Percentiles rank a stretch among this genome's conserved stretches.
Conservation (phyloP, 2,797 vertebrate genomes). For the Glyptemys insculpta region DNA sequence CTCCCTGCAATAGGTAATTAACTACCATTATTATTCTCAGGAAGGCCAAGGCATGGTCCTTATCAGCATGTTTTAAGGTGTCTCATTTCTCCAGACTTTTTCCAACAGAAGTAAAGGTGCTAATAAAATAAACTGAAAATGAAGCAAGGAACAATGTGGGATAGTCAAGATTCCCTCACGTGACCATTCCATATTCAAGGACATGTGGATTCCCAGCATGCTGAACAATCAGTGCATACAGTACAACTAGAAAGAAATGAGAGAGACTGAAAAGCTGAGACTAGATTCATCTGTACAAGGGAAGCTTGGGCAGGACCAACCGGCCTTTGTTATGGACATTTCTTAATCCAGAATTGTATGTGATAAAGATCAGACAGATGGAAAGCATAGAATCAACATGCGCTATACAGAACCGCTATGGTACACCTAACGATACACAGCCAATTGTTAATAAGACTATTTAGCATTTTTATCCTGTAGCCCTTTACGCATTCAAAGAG, state of each 20-base stretch:
- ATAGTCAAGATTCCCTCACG: neutral
- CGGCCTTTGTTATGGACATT: neutral
- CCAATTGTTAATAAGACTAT: neutral
- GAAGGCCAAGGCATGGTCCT: conserved; percentile 72
- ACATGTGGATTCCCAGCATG: fast-evolving
- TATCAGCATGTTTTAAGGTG: conserved; percentile 66
- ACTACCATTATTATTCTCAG: conserved; percentile 41
- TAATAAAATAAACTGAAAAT: conserved; percentile 47
- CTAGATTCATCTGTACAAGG: neutral
- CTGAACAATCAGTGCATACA: fast-evolving
- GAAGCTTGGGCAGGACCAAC: fast-evolving
- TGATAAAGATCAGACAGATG: fast-evolving
- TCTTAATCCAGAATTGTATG: neutral
- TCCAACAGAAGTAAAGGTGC: conserved; percentile 68
- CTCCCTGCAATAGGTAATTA: conserved; percentile 60
- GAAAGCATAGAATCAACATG: neutral
- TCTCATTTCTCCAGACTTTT: conserved; percentile 68
- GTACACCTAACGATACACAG: neutral
- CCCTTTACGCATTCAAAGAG: neutral
- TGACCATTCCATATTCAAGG: neutral
- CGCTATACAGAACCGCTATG: neutral
- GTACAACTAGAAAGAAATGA: neutral
- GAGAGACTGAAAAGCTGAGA: fast-evolving
- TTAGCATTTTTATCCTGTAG: fast-evolving
- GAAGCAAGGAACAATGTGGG: neutral